Percentiles rank a stretch among this genome's conserved stretches.
Evolutionary conservation across 2,797 vertebrate species (phyloP).

Genomic region (Selene dorsalis): DNA sequence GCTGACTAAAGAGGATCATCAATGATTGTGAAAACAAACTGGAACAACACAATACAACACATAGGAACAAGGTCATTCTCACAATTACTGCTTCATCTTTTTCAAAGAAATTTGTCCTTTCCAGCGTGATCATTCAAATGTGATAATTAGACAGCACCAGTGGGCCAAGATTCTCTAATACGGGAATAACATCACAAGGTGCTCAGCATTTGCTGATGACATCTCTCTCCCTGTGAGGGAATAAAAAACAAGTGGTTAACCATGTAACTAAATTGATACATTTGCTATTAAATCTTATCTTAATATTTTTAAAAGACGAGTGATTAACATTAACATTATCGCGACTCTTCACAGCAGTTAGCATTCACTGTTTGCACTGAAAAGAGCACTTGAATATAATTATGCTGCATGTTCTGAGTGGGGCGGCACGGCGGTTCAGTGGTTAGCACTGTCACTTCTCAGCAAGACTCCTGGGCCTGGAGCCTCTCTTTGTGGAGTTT

Average conservation of each 20-base stretch:
- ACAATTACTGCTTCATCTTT: conserved; percentile 22
- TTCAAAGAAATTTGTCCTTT: conserved; percentile 9
- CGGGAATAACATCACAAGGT: background rate
- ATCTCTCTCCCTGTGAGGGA: background rate
- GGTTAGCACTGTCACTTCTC: too few relatives aligned
- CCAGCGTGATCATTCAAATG: background rate
- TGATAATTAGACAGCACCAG: background rate
- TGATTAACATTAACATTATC: background rate
- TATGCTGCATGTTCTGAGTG: background rate
- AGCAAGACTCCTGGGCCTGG: too few relatives aligned
- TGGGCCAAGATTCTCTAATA: background rate
- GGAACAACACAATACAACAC: background rate
- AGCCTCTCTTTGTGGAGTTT: too few relatives aligned
- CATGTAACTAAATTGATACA: background rate
- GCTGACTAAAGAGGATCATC: conserved; percentile 16
- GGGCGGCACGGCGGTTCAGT: too few relatives aligned
- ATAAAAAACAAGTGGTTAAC: background rate
- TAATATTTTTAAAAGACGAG: background rate
- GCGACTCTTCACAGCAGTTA: background rate
- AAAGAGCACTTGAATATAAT: background rate
- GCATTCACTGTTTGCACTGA: background rate
- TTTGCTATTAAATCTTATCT: background rate
- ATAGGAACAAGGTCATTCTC: conserved; percentile 7
- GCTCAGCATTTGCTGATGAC: background rate
- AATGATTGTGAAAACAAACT: background rate